Base-by-base conservation (phyloP, 2,113 vertebrate species). In the Notarius lentiginosus region DNA sequence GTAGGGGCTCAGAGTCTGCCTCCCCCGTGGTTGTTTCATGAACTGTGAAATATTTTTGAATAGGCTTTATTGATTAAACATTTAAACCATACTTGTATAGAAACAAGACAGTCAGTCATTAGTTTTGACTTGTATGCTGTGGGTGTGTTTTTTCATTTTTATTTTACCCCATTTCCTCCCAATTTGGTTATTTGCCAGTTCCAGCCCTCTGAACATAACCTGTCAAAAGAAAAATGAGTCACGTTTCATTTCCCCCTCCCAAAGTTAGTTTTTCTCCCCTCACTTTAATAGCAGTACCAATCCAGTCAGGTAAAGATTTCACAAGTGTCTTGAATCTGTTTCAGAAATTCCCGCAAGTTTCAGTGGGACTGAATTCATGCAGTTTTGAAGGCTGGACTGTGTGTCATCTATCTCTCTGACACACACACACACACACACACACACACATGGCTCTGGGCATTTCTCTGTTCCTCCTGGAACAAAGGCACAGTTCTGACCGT, bases 241-340 rank as follows among this genome's bases (percentile, higher is more conserved):
- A n/a, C 11, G 2, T 76, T 20, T 47, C 18, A 49, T 73, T 73
- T 49, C 18, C 53, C 47, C 20, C 1, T 41, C 12, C 41, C 2
- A 20, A 72, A 41, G 5, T 2, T 7, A 3, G 68, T 22, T 68
- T 30, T 68, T 68, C 27, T 30, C n/a, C 65, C 27, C 1, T 34
- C 20, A 34, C 17, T 2, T 47, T 73, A 12, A 76, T 6, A 70
- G 27, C 66, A 34, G 10, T 51, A 10, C 47, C n/a, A 55, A 1
- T 18, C 0, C 7, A 56, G 6, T 55, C 22, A 20, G 11, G 22
- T 10, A 51, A 76, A 24, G 20, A n/a, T 76, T 51, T 76, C 47
- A 76, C 34, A 17, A 76, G 20, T 49, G 41, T 76, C 22, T 76
- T 76, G 24, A 77, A 27, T 79, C 75, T 56, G 75, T 77, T 53